A percentile compares a stretch with the other conserved stretches of the same genome.
Conservation (phyloP, 2,888 invertebrate species). For the Athalia rosae region DNA sequence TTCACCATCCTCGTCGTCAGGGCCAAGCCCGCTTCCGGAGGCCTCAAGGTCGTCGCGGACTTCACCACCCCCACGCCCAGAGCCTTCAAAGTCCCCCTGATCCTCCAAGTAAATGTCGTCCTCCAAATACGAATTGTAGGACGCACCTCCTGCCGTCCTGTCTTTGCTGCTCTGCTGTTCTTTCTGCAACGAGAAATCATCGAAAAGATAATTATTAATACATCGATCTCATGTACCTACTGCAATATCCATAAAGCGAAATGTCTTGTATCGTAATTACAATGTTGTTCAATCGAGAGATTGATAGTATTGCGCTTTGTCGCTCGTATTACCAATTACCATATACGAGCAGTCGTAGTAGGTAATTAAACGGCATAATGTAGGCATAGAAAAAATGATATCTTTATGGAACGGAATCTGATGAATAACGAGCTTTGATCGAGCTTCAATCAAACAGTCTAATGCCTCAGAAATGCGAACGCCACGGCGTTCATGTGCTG, state of each 20-base stretch:
- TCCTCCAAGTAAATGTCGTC: constrained; percentile 86
- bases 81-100: constrained; percentile 82
- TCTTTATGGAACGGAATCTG: not conserved
- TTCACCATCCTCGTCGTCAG: constrained; percentile 85
- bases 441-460: not conserved
- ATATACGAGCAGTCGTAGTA: too few species aligned
- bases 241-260: too few species aligned
- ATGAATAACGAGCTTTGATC: not conserved
- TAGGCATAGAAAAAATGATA: not conserved
- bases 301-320: too few species aligned
- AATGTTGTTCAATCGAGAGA: too few species aligned
- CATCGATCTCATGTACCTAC: not conserved
- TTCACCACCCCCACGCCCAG: constrained; percentile 80
- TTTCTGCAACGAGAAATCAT: constrained; percentile 60
- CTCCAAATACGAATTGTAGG: constrained; percentile 74
- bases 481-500: too few species aligned
- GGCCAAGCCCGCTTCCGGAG: constrained; percentile 90
- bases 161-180: constrained; percentile 63
- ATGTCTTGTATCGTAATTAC: too few species aligned
- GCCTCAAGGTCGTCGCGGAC: constrained; percentile 87
- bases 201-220: not conserved
- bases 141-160: constrained; percentile 69
- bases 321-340: too few species aligned
- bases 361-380: not conserved
- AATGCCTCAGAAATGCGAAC: too few species aligned